Conservation (phyloP, 92 coral and sea anemone species). For the Epizoanthus rinbou region DNA sequence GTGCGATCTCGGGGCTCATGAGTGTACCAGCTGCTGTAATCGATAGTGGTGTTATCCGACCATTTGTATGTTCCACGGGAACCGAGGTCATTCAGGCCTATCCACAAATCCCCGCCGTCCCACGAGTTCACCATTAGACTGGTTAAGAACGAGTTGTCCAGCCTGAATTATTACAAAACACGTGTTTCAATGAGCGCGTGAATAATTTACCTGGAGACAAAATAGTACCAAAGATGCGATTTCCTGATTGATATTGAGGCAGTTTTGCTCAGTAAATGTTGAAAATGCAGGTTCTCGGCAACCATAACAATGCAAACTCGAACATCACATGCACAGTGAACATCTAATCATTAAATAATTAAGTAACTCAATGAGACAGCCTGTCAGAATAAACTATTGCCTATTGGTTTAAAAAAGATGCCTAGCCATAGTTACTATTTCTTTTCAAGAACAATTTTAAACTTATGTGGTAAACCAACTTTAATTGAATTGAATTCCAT, state of each 20-base stretch:
- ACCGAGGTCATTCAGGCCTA: slow-evolving; percentile 67
- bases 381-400: too few relatives aligned
- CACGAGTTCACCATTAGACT: slow-evolving; percentile 76
- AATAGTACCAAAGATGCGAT: too few relatives aligned
- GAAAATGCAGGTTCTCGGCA: too few relatives aligned
- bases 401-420: too few relatives aligned
- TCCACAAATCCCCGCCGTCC: slow-evolving; percentile 88
- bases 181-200: neutral
- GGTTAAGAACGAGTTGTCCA: slow-evolving; percentile 68
- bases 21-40: slow-evolving; percentile 83
- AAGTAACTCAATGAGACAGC: too few relatives aligned
- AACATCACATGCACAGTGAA: too few relatives aligned
- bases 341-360: neutral
- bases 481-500: neutral
- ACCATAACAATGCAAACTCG: neutral
- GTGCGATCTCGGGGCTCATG: slow-evolving; percentile 87
- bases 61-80: slow-evolving; percentile 73
- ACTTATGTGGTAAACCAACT: too few relatives aligned
- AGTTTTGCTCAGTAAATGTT: too few relatives aligned
- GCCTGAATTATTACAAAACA: slow-evolving; percentile 25
- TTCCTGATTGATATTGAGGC: too few relatives aligned
- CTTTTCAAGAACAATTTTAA: too few relatives aligned
- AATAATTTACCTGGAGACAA: too few relatives aligned
- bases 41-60: slow-evolving; percentile 65
- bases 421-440: too few relatives aligned